Evolutionary conservation across 2,888 invertebrate species (phyloP).

Genomic region (Thalpophila matura): DNA sequence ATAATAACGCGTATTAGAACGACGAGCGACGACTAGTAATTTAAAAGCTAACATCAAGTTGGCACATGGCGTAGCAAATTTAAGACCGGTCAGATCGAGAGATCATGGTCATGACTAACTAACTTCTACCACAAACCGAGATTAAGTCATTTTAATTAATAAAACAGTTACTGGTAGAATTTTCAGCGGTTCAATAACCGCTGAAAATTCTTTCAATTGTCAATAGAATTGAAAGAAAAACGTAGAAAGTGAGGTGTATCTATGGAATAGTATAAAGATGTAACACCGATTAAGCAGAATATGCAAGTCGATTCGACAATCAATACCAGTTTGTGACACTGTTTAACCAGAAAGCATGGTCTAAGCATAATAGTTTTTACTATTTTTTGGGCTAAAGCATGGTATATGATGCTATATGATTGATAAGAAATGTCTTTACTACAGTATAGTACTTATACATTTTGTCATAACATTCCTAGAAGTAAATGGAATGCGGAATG

Average conservation of each 20-base stretch:
- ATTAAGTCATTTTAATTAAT: too few relatives aligned
- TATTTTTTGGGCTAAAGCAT: too few relatives aligned
- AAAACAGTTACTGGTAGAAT: too few relatives aligned
- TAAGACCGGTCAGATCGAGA: neutral
- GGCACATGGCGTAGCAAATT: slow-evolving; percentile 7
- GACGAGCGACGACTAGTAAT: neutral
- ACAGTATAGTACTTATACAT: slow-evolving; percentile 53
- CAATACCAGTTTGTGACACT: neutral
- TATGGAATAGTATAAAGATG: too few relatives aligned
- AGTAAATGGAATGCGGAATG: slow-evolving; percentile 84
- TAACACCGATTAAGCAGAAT: neutral
- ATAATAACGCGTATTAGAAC: slow-evolving; percentile 4
- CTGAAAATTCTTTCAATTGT: too few relatives aligned
- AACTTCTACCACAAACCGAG: neutral
- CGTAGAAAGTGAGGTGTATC: too few relatives aligned
- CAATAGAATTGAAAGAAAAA: neutral
- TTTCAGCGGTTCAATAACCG: neutral
- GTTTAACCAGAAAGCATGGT: neutral
- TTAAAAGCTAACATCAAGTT: slow-evolving; percentile 22
- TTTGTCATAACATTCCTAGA: slow-evolving; percentile 78
- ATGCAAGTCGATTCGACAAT: neutral
- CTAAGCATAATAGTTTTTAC: too few relatives aligned
- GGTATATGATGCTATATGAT: neutral
- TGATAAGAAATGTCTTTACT: neutral
- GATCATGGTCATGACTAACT: slow-evolving; percentile 11